These are phyloP conservation scores for Hypomecis atomaria DNA, from an alignment of 2,888 invertebrate genomes.

Conservation along the genomic window DNA sequence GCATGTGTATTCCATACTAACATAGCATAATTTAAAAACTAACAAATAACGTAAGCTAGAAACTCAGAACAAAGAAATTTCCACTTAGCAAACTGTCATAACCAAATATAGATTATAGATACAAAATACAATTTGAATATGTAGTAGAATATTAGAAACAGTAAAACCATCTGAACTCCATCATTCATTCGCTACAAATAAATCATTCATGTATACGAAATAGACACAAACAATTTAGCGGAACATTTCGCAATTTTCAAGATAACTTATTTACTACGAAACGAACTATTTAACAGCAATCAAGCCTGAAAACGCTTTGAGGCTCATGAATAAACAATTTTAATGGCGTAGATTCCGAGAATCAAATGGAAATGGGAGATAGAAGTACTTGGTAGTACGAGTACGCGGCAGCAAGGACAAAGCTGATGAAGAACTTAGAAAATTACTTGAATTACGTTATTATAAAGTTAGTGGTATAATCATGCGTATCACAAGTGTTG, in stretches of 20 bases:
- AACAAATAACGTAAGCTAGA: slow-evolving; percentile 12
- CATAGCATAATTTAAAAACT: slow-evolving; percentile 22
- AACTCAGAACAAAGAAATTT: slow-evolving; percentile 31
- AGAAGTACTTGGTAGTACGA: slow-evolving; percentile 30
- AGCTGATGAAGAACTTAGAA: slow-evolving; percentile 17
- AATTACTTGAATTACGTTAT: neutral
- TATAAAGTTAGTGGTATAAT: neutral
- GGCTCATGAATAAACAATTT: slow-evolving; percentile 33
- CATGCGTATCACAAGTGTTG: neutral
- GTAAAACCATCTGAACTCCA: no score
- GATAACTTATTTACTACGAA: neutral
- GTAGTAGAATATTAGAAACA: no score
- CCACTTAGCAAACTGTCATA: neutral
- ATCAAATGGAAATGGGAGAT: slow-evolving; percentile 23
- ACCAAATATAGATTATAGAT: no score
- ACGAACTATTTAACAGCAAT: slow-evolving; percentile 8
- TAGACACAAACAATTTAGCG: neutral
- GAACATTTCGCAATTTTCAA: neutral
- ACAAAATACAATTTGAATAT: no score
- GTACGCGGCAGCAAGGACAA: slow-evolving; percentile 20
- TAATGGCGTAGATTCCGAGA: slow-evolving; percentile 26
- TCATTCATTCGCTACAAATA: neutral
- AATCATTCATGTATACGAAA: slow-evolving; percentile 8
- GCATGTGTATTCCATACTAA: slow-evolving; percentile 33
- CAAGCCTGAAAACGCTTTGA: slow-evolving; percentile 17